phyloP scores from a whole-genome alignment of 2,888 invertebrate species.

The Ectemnius cavifrons region DNA sequence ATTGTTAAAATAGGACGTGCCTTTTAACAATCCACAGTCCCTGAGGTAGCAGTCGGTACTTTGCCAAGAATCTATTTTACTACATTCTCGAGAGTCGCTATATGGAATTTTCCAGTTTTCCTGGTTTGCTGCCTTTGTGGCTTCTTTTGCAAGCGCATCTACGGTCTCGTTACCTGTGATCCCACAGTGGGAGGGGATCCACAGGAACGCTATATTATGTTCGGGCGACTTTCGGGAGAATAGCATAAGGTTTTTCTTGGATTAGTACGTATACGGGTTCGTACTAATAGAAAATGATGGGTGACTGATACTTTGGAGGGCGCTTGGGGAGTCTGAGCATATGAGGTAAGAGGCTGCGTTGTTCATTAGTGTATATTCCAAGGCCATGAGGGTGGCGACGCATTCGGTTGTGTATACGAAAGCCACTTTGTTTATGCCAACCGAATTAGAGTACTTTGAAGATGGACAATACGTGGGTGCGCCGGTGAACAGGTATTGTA shows the following conservation, averaged over 20 bases:
- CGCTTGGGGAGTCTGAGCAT: not conserved
- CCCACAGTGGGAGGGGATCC: slow-evolving; percentile 15
- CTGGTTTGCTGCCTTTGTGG: not conserved
- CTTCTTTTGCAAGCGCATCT: not conserved
- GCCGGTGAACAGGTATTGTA: not conserved
- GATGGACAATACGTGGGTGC: too few relatives aligned
- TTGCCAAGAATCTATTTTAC: too few relatives aligned
- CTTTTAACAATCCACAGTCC: not conserved
- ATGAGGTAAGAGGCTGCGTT: not conserved
- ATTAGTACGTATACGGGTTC: not conserved
- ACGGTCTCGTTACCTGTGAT: not conserved
- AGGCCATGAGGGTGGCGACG: not conserved
- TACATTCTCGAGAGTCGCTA: too few relatives aligned
- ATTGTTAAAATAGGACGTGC: not conserved
- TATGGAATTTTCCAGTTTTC: not conserved
- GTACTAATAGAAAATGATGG: not conserved
- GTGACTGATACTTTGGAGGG: not conserved
- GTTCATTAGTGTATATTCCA: not conserved
- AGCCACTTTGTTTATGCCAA: not conserved
- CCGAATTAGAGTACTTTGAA: not conserved
- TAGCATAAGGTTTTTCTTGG: not conserved
- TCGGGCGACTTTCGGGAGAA: not conserved
- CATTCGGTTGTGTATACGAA: not conserved
- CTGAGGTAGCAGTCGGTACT: not conserved
- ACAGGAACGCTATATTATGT: not conserved